Conservation (phyloP, 2,113 vertebrate species). For the Myrmophylax atrothorax region DNA sequence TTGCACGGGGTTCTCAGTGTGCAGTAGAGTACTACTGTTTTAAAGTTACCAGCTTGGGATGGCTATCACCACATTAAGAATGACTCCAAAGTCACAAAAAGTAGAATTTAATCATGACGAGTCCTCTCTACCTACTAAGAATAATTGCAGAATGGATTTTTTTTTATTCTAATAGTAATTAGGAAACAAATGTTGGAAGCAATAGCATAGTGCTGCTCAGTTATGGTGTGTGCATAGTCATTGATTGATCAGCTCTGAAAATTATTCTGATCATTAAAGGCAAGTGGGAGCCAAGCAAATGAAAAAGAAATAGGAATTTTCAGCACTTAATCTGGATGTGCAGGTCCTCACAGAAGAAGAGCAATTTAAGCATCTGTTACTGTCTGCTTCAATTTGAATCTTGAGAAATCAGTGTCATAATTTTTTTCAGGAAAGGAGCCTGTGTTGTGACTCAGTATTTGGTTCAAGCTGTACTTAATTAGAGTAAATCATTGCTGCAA, state of each 20-base stretch:
- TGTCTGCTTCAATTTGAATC: background rate
- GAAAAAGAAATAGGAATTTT: background rate
- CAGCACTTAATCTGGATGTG: background rate
- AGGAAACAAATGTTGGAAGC: background rate
- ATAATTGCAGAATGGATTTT: background rate
- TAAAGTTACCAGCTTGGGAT: background rate
- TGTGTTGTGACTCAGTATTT: background rate
- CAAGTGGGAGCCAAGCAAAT: background rate
- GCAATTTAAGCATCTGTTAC: background rate
- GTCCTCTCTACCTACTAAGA: background rate
- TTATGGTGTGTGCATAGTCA: background rate
- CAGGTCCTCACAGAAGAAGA: background rate
- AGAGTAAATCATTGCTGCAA: conserved; percentile 11
- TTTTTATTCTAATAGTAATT: background rate
- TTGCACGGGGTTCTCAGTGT: background rate
- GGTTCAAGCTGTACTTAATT: conserved; percentile 1
- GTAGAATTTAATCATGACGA: background rate
- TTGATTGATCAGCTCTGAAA: background rate
- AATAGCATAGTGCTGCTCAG: background rate
- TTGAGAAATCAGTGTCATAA: background rate
- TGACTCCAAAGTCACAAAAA: background rate
- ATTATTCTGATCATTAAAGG: background rate
- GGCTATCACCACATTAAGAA: background rate
- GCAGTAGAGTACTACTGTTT: background rate
- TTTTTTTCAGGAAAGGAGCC: background rate